Evolutionary conservation across 2,888 invertebrate species (phyloP), one percentile per base, ranked within the genome.

Genomic region (Drosophila stalkeri): DNA sequence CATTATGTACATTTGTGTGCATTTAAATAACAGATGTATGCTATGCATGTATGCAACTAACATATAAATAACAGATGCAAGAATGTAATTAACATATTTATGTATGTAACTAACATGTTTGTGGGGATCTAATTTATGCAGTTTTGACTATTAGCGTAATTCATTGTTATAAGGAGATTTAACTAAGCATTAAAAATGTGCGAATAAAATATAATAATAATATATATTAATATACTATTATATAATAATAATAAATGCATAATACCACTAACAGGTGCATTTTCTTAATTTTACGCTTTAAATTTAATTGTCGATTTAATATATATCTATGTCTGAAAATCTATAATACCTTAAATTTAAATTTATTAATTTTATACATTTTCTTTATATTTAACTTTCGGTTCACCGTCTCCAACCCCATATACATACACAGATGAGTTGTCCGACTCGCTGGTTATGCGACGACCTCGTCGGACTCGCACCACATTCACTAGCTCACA

Each of bases 401-500:
- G 2, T 16, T 18, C n/a, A 12, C 59, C 12, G 23, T 47, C 12
- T 27, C 14, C 16, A 18, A 1, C 1, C 7, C 11, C 14, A 33
- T 27, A 27, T 6, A 27, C 27, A 0, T 3, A 43, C 12, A 67
- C 43, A 89, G 91, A 91, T 73, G 84, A 90, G 59, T 72, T 90
- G 39, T 82, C 86, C 31, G 83, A 90, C 59, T 81, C 87, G 4
- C 57, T 91, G 70, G 87, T 88, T 12, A 91, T 90, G 85, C 84
- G 89, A n/a, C 80, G 87, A 39, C 84, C 85, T 2, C 88, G 91
- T 9, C 91, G 91, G 57, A 89, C 84, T 5, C 86, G 91, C 47
- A 91, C 91, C 27, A 89, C 90, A 37, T 91, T 91, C 64, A 90
- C 91, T n/a, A 84, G 76, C 64, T 81, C 79, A 18, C 91, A 91